Percentiles rank a stretch among this genome's conserved stretches.
phyloP scores from a whole-genome alignment of 2,888 invertebrate species.

The Pandemis cinnamomeana region DNA sequence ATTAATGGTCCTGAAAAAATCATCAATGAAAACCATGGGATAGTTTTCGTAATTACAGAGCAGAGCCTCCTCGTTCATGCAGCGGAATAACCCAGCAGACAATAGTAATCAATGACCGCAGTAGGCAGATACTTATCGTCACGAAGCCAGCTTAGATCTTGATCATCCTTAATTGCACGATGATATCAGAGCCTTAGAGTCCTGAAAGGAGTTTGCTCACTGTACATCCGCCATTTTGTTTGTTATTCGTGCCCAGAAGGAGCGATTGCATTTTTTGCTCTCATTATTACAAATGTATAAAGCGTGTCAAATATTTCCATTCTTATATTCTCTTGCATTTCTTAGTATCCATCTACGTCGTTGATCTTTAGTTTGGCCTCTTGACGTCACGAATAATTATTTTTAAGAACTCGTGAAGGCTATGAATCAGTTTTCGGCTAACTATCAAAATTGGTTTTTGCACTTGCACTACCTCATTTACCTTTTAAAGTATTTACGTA shows the following conservation, averaged over 20 bases:
- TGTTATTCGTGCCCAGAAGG: background rate
- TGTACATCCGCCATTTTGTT: conserved; percentile 12
- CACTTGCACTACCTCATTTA: background rate
- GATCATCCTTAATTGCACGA: conserved; percentile 38
- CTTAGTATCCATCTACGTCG: conserved; percentile 24
- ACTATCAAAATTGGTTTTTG: conserved; percentile 14
- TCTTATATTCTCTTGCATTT: conserved; percentile 11
- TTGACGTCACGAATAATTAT: conserved; percentile 31
- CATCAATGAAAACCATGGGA: conserved; percentile 49
- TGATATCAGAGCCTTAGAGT: conserved; percentile 32
- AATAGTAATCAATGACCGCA: conserved; percentile 60
- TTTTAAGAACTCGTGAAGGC: conserved; percentile 32
- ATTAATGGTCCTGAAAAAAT: background rate
- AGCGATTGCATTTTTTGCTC: conserved; percentile 1
- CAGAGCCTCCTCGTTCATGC: conserved; percentile 51
- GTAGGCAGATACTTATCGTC: conserved; percentile 56
- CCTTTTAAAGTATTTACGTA: conserved; percentile 6
- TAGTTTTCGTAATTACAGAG: conserved; percentile 55
- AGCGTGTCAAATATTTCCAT: background rate
- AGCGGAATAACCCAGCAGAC: conserved; percentile 54
- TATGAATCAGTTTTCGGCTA: conserved; percentile 26
- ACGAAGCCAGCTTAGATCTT: conserved; percentile 51
- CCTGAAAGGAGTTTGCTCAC: conserved; percentile 30
- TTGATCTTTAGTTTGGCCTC: conserved; percentile 18
- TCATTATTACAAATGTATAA: conserved; percentile 2